Evolutionary conservation across 2,888 invertebrate genomes (phyloP), one percentile per base, ranked within the genome.

Genomic region (Diachrysia chrysitis): DNA sequence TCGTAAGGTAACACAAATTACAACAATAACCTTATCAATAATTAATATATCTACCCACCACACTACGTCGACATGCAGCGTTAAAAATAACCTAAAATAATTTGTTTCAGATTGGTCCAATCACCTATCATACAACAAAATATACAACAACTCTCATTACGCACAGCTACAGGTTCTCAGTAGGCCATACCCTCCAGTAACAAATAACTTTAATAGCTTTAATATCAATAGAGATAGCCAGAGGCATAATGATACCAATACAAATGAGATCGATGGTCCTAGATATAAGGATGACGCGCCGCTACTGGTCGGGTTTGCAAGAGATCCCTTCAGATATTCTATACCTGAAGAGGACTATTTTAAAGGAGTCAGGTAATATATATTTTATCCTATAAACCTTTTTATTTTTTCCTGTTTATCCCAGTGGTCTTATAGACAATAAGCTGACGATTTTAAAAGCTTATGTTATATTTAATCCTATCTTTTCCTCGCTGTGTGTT

Each of bases 241-340:
- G 79, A 80, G 65, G 67, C 65, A 78, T 63, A 85, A 84, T 66
- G 79, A 84, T 37, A 84, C 85, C n/a, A n/a, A n/a, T 74, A 85
- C 71, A 14, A 91, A 89, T 55, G 88, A 92, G 60, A 71, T 92
- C 35, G 90, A 89, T 9, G 83, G 77, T 19, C 82, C 69, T 3
- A 19, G 80, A 12, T 74, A 81, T 42, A 82, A 70, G 16, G 83
- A 84, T 62, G 69, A 88, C 48, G 78, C 71, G 12, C 76, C 78
- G 10, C 84, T 94, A 0, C 76, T 95, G 46, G 91, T 94, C 0
- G 94, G 94, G 0, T 92, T 94, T 53, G 91, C 94, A 0, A 89
- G 89, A 51, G 94, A 94, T 71, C 95, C 95, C 0, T 95, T 89
- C 66, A 89, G 94, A 69, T 89, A 89, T 77, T 95, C 95, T 0